phyloP scores from a whole-genome alignment of 1,140 invertebrate species.

The Armadillidium nasatum region DNA sequence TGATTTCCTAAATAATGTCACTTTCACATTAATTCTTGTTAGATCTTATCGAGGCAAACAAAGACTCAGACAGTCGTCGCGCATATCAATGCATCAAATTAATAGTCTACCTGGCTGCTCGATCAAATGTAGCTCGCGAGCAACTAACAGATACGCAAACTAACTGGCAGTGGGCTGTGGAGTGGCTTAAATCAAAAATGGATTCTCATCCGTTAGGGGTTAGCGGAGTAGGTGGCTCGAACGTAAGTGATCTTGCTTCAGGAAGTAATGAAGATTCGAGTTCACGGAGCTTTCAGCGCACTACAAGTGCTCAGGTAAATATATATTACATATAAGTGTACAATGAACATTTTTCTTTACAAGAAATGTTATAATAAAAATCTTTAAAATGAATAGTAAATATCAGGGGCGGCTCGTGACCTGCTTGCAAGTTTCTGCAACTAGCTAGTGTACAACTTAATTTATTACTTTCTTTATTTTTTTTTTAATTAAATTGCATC shows the following conservation, averaged over 20 bases:
- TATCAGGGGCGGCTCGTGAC: too few species aligned
- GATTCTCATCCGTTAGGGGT: constrained; percentile 49
- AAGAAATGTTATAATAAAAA: neutral
- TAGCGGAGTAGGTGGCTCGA: constrained; percentile 30
- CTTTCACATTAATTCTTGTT: neutral
- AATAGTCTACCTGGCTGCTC: constrained; percentile 51
- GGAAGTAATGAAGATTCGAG: constrained; percentile 53
- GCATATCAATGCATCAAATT: constrained; percentile 56
- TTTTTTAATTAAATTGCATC: too few species aligned
- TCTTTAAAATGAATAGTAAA: too few species aligned
- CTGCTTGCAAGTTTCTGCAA: too few species aligned
- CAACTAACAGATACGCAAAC: constrained; percentile 50
- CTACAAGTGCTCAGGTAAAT: constrained; percentile 54
- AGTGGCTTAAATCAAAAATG: constrained; percentile 55
- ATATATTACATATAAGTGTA: too few species aligned
- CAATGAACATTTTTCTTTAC: neutral
- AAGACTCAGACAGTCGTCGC: constrained; percentile 51
- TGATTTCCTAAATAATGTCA: too few species aligned
- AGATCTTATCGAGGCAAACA: constrained; percentile 46
- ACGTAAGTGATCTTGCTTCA: constrained; percentile 29
- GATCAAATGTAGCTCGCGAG: constrained; percentile 51
- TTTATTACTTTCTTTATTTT: too few species aligned
- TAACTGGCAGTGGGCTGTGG: constrained; percentile 56
- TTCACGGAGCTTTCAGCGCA: constrained; percentile 54
- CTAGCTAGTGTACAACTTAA: too few species aligned